Conservation (phyloP, 1,140 invertebrate species). For the Proales similis region DNA sequence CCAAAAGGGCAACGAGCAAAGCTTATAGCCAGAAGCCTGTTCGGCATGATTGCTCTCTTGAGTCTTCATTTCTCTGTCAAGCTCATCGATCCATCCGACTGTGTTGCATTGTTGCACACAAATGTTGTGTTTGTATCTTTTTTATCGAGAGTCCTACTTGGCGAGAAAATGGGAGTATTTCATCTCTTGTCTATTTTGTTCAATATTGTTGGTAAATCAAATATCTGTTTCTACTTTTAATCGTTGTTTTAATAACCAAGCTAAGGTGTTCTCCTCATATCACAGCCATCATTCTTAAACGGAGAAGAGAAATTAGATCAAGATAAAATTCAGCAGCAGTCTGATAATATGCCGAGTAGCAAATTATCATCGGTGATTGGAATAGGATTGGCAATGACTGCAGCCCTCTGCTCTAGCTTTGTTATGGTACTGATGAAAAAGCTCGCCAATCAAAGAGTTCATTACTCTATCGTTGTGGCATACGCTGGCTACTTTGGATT, state of each 20-base stretch:
- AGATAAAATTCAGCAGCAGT: not conserved
- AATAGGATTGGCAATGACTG: not conserved
- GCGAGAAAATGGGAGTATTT: conserved; percentile 19
- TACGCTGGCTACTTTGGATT: conserved; percentile 32
- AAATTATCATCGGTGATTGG: too few relatives aligned
- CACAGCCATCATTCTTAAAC: conserved; percentile 20
- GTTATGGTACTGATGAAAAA: conserved; percentile 22
- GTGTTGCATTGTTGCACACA: conserved; percentile 27
- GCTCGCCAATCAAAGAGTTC: conserved; percentile 19
- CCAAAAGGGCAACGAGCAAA: conserved; percentile 13
- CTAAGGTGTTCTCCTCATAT: conserved; percentile 19
- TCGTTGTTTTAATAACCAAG: too few relatives aligned
- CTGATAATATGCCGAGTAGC: conserved; percentile 1
- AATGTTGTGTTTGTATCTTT: conserved; percentile 22
- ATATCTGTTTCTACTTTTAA: too few relatives aligned
- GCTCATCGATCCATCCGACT: conserved; percentile 20
- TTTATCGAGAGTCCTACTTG: conserved; percentile 18
- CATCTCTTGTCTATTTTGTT: conserved; percentile 11
- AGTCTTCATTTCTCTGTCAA: conserved; percentile 21
- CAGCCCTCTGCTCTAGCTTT: conserved; percentile 19
- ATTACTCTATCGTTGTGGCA: conserved; percentile 14
- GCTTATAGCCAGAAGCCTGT: conserved; percentile 8
- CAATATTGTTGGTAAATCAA: conserved; percentile 26
- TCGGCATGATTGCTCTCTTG: conserved; percentile 20
- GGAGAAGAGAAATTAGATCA: too few relatives aligned